A percentile compares a stretch with the other conserved stretches of the same genome.
These are phyloP conservation scores for Philypnodon macrostomus DNA, from an alignment of 2,797 vertebrate species.

Conservation along the genomic window DNA sequence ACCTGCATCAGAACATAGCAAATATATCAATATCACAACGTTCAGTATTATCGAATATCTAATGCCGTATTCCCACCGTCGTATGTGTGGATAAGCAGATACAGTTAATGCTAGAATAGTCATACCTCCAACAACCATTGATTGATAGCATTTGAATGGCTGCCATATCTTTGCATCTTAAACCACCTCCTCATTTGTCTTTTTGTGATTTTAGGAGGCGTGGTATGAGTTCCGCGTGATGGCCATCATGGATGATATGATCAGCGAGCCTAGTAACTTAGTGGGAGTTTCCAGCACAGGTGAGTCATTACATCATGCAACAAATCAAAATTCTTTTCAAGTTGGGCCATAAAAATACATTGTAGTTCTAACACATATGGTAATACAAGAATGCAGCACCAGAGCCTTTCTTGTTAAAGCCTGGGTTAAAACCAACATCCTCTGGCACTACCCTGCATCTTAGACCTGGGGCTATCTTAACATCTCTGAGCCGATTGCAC, in stretches of 20 bases:
- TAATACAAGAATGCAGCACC: not conserved
- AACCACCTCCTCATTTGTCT: too few species aligned
- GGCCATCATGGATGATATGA: constrained; percentile 94
- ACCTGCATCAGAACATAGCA: too few species aligned
- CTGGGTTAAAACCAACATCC: constrained; percentile 37
- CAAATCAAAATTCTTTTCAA: not conserved
- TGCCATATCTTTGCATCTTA: too few species aligned
- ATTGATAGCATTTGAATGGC: too few species aligned
- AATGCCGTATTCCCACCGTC: too few species aligned
- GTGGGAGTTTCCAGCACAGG: constrained; percentile 98
- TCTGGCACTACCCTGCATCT: constrained; percentile 23
- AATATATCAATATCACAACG: too few species aligned
- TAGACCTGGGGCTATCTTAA: constrained; percentile 27
- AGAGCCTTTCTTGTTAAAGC: constrained; percentile 7
- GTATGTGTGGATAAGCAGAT: too few species aligned
- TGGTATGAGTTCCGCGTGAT: constrained; percentile 97
- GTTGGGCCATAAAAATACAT: too few species aligned
- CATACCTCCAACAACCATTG: too few species aligned
- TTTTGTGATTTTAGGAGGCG: constrained; percentile 81
- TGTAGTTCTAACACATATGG: not conserved
- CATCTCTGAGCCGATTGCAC: constrained; percentile 39
- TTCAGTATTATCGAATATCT: too few species aligned
- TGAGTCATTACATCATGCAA: constrained; percentile 57
- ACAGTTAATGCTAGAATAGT: too few species aligned
- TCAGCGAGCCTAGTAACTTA: constrained; percentile 94